A percentile compares a stretch with the other conserved stretches of the same genome.
Evolutionary conservation across 37 sponge, comb jelly and placozoan genomes (phyloP).

Genomic region (Eunapius fragilis): DNA sequence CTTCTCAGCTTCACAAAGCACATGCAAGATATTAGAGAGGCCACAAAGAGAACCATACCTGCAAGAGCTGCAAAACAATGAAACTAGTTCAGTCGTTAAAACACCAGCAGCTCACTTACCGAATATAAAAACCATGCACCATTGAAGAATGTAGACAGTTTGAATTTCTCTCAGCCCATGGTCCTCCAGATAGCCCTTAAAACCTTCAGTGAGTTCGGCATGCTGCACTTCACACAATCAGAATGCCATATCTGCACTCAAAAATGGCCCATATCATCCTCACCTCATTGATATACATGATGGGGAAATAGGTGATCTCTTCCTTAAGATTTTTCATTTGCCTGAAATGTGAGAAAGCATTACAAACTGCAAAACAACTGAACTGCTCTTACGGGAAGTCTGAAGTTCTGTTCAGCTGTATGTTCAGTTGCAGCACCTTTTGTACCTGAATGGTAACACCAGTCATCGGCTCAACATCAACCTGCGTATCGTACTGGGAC

Average conservation of each 20-base stretch:
- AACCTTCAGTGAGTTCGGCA: constrained; percentile 39
- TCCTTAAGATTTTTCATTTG: constrained; percentile 17
- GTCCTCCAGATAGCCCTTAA: constrained; percentile 31
- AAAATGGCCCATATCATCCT: background rate
- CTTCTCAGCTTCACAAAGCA: background rate
- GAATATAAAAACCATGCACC: background rate
- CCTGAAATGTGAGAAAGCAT: background rate
- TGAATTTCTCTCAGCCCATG: constrained; percentile 33
- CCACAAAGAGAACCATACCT: background rate
- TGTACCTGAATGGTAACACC: constrained; percentile 60
- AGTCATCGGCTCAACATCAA: constrained; percentile 75
- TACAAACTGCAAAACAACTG: background rate
- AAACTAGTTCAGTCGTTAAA: background rate
- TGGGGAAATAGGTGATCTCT: constrained; percentile 58
- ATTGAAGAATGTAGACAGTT: background rate
- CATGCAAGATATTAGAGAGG: background rate
- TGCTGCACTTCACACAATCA: constrained; percentile 30
- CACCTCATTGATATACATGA: constrained; percentile 74
- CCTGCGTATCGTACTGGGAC: constrained; percentile 37
- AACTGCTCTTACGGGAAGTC: constrained; percentile 13
- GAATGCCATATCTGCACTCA: too few relatives aligned
- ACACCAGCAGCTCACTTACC: background rate
- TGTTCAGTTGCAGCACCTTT: constrained; percentile 57
- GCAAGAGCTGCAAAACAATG: background rate
- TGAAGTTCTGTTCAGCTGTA: constrained; percentile 42